Evolutionary conservation across 2,797 vertebrate genomes (phyloP).

Genomic region (Capromys pilorides): DNA sequence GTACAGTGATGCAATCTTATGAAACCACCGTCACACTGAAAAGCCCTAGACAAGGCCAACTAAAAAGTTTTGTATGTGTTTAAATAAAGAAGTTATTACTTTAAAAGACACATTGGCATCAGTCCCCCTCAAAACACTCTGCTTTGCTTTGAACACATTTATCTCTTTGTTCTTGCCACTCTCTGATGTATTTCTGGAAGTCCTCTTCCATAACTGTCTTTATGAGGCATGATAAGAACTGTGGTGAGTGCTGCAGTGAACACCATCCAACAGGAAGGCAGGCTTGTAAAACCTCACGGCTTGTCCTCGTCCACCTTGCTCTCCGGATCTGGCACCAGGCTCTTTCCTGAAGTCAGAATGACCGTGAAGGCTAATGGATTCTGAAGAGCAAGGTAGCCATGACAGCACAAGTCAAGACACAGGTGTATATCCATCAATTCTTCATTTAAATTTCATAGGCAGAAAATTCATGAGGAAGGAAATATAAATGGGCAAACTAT

Average conservation of each 20-base stretch:
- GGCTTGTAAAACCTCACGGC: not conserved
- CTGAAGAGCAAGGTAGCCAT: not conserved
- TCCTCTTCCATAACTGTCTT: not conserved
- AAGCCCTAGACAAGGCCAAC: not conserved
- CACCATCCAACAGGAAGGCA: not conserved
- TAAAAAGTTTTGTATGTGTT: not conserved
- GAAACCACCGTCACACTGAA: not conserved
- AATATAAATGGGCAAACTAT: not conserved
- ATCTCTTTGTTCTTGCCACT: not conserved
- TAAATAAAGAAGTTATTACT: not conserved
- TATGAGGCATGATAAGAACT: not conserved
- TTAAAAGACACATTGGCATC: not conserved
- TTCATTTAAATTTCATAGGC: constrained; percentile 11
- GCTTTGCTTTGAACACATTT: not conserved
- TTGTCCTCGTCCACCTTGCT: not conserved
- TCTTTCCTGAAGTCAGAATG: not conserved
- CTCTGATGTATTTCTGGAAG: not conserved
- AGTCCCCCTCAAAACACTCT: not conserved
- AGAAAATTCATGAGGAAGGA: not conserved
- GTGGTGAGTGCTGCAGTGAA: not conserved
- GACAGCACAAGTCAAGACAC: not conserved
- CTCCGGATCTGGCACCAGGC: not conserved
- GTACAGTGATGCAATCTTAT: not conserved
- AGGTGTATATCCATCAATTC: not conserved
- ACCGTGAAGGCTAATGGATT: not conserved